Percentiles rank a stretch among this genome's conserved stretches.
phyloP scores from a whole-genome alignment of 2,113 vertebrate genomes.

The Sula dactylatra region DNA sequence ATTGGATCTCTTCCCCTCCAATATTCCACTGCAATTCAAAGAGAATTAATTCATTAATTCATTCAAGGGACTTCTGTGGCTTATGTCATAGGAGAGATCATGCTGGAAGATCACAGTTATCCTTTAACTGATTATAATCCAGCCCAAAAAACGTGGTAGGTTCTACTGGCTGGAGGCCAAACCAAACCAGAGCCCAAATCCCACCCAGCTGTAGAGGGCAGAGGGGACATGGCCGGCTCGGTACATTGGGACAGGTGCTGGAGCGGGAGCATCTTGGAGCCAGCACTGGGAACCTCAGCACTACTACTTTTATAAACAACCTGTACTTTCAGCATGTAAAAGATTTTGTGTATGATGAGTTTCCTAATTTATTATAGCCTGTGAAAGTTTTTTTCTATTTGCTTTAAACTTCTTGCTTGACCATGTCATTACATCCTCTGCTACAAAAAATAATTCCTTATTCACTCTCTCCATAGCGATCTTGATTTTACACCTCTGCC shows the following conservation, averaged over 20 bases:
- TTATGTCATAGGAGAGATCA: not conserved
- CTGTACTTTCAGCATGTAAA: not conserved
- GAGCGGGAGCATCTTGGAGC: not conserved
- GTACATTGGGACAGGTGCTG: not conserved
- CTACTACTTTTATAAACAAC: not conserved
- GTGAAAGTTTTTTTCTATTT: not conserved
- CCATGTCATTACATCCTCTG: not conserved
- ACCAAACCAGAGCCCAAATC: not conserved
- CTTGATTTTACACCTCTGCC: not conserved
- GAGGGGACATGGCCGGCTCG: fast-evolving
- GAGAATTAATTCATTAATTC: not conserved
- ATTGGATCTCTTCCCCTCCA: fast-evolving
- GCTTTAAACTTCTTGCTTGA: not conserved
- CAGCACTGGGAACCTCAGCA: not conserved
- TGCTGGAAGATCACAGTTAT: not conserved
- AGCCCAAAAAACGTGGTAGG: not conserved
- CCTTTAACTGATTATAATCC: not conserved
- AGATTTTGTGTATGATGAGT: not conserved
- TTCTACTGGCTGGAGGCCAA: not conserved
- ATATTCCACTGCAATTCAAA: not conserved
- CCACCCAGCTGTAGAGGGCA: not conserved
- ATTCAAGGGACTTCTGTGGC: not conserved
- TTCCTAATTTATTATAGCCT: not conserved
- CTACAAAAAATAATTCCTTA: not conserved
- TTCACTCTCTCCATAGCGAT: not conserved